Evolutionary conservation across 2,797 vertebrate genomes (phyloP), one percentile per base, ranked within the genome.

Genomic region (Buceros bicornis): DNA sequence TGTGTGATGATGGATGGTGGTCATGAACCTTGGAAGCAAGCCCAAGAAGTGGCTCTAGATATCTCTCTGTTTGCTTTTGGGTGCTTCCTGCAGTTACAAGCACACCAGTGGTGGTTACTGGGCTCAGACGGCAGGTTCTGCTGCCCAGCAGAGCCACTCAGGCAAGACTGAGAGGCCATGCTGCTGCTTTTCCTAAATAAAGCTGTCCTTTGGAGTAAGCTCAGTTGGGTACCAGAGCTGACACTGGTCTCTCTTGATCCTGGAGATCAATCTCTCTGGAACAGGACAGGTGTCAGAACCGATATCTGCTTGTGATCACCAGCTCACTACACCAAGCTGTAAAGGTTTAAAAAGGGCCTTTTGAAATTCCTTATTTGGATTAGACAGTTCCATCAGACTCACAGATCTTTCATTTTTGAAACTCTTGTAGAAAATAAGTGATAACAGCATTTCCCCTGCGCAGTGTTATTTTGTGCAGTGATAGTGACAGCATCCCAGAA

Each of bases 171-270:
- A 51, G 54, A n/a, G 54, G 26, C 45, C 24, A 2, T 6, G 3
- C 33, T 72, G 70, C 61, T 76, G 24, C 77, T 62, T 37, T 93
- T 57, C 67, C 35, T 57, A 43, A 83, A 37, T 58, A 76, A 66
- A 88, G 22, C 77, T 93, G 89, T 93, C 35, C 58, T 83, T 57
- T 83, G 80, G 87, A 82, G 62, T 62, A 13, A 90, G 62, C 57
- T 93, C 20, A 82, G 65, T 45, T 11, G 61, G 80, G 67, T 31
- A 78, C 70, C 66, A 43, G 56, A 86, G 40, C 65, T 88, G 94
- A 73, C 51, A 16, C 42, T 76, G 51, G 87, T 94, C 77, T 66
- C 45, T 72, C 56, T 45, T 5, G 15, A 13, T 84, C 7, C 14
- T 64, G 65, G 43, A 87, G 73, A 69, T 69, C 57, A 54, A 13